These are phyloP conservation scores for Ephestia elutella DNA, from an alignment of 1,140 invertebrate genomes.

Conservation along the genomic window DNA sequence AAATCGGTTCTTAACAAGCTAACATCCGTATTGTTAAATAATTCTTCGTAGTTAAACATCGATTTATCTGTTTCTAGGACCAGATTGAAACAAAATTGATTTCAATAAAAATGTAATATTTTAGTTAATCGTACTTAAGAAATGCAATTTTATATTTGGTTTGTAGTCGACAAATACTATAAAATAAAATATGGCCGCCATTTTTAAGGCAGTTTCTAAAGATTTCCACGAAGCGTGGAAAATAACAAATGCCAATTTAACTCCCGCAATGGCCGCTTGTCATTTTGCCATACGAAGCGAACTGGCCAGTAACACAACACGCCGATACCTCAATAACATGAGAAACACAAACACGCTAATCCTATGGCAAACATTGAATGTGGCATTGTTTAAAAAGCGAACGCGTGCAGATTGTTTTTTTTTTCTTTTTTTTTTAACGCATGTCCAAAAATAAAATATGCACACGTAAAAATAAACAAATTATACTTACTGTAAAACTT, in stretches of 20 bases:
- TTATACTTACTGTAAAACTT: too few species aligned
- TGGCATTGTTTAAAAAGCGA: slow-evolving; percentile 42
- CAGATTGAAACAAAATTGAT: too few species aligned
- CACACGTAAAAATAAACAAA: too few species aligned
- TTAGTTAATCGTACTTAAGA: too few species aligned
- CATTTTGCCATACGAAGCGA: slow-evolving; percentile 14
- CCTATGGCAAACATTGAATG: slow-evolving; percentile 36
- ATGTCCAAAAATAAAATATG: slow-evolving; percentile 7
- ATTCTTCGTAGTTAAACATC: slow-evolving; percentile 5
- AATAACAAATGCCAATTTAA: slow-evolving; percentile 1
- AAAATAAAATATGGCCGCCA: too few species aligned
- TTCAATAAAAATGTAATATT: too few species aligned
- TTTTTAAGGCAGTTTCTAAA: background rate
- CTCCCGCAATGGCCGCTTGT: slow-evolving; percentile 4
- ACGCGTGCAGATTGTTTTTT: slow-evolving; percentile 27
- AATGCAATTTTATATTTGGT: too few species aligned
- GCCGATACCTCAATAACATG: slow-evolving; percentile 29
- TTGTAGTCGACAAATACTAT: too few species aligned
- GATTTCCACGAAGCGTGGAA: background rate
- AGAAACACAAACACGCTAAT: slow-evolving; percentile 54
- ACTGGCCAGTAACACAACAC: slow-evolving; percentile 9
- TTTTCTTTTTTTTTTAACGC: slow-evolving; percentile 23
- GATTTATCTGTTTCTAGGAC: slow-evolving; percentile 7
- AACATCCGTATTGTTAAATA: slow-evolving; percentile 5
- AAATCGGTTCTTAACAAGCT: slow-evolving; percentile 11